These are phyloP conservation scores for Mesocricetus auratus DNA, from an alignment of 2,113 vertebrate genomes.

Conservation along the genomic window DNA sequence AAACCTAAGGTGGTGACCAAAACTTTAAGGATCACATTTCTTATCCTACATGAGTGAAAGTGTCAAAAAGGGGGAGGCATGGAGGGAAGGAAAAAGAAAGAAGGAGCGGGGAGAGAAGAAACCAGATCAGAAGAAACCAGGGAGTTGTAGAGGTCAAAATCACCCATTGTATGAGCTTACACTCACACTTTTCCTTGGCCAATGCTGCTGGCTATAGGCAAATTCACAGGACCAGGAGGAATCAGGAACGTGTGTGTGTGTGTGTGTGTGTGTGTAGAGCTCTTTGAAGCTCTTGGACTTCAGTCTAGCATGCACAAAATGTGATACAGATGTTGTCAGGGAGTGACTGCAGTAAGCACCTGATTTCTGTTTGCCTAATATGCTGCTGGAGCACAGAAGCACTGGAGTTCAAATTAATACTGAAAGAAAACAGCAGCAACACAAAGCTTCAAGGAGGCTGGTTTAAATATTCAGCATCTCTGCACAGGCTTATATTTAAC, in stretches of 20 bases:
- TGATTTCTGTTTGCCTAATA: constrained; percentile 12
- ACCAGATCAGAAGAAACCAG: constrained; percentile 33
- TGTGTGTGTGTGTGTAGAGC: constrained; percentile 35
- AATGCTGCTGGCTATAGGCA: constrained; percentile 46
- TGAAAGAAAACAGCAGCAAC: constrained; percentile 13
- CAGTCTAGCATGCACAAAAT: constrained; percentile 45
- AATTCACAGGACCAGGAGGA: constrained; percentile 68
- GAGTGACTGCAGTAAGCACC: constrained; percentile 64
- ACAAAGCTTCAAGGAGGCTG: constrained; percentile 3
- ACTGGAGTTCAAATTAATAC: constrained; percentile 65
- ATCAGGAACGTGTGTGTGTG: neutral
- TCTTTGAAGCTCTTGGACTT: constrained; percentile 70
- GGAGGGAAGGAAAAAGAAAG: neutral
- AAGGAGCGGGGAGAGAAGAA: neutral
- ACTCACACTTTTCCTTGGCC: constrained; percentile 67
- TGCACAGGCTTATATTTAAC: neutral
- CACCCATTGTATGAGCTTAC: constrained; percentile 18
- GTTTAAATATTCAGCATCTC: neutral
- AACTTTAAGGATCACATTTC: neutral
- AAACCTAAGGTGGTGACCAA: neutral
- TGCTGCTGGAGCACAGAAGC: constrained; percentile 42
- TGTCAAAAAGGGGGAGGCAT: neutral
- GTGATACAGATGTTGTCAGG: constrained; percentile 83
- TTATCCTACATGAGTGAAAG: neutral
- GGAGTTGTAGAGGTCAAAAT: constrained; percentile 30